phyloP scores from a whole-genome alignment of 2,797 vertebrate genomes.

The Muscicapa comitata region DNA sequence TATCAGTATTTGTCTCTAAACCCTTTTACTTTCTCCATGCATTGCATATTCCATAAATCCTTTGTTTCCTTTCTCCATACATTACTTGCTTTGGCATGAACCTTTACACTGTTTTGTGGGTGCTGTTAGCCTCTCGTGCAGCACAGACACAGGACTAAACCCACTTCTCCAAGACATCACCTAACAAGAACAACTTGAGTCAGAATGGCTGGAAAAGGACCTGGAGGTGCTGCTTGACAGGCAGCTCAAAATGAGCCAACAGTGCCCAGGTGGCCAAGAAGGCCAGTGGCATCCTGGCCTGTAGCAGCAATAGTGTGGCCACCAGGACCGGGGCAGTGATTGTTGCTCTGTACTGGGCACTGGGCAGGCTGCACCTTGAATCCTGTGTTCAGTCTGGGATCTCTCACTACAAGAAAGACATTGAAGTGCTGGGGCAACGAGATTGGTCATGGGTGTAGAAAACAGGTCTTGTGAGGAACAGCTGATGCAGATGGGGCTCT shows the following conservation, averaged over 20 bases:
- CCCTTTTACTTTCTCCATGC: background rate
- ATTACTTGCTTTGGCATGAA: background rate
- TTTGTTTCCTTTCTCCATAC: background rate
- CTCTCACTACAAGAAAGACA: background rate
- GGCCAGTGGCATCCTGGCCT: background rate
- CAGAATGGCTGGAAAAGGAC: background rate
- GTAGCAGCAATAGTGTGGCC: background rate
- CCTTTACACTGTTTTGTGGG: background rate
- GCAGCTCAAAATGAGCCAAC: background rate
- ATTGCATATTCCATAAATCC: background rate
- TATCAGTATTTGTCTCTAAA: background rate
- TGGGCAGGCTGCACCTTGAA: background rate
- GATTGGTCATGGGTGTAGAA: background rate
- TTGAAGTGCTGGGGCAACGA: background rate
- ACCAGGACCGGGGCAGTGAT: background rate
- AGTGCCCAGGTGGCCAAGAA: background rate
- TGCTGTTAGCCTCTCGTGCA: accelerated
- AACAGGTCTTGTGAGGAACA: background rate
- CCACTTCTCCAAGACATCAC: background rate
- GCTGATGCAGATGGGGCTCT: background rate
- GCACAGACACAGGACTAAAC: background rate
- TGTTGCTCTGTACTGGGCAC: background rate
- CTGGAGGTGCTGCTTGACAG: accelerated
- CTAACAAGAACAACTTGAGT: background rate
- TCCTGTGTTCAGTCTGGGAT: background rate